These are phyloP conservation scores for Tenthredo mesomela DNA, from an alignment of 2,888 invertebrate species.

Conservation along the genomic window DNA sequence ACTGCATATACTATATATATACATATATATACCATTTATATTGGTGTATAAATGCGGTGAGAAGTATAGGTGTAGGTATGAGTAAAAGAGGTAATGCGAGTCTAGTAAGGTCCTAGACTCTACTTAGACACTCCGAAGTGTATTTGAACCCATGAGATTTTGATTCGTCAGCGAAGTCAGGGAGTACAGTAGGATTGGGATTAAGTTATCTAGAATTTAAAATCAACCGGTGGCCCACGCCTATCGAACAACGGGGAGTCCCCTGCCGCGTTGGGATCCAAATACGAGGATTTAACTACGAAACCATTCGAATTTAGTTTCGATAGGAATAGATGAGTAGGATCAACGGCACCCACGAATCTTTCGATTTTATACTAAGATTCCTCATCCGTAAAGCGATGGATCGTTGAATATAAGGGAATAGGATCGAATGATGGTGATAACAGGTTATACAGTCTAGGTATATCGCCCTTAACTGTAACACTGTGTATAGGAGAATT, in stretches of 20 bases:
- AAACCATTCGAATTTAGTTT: slow-evolving; percentile 51
- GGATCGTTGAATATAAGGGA: background rate
- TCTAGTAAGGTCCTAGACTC: background rate
- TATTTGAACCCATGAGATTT: slow-evolving; percentile 23
- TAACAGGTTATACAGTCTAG: slow-evolving; percentile 5
- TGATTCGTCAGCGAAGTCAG: slow-evolving; percentile 35
- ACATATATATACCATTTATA: background rate
- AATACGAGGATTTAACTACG: slow-evolving; percentile 34
- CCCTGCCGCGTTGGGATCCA: slow-evolving; percentile 40
- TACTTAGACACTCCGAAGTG: background rate
- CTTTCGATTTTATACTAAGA: slow-evolving; percentile 3
- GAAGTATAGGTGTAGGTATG: no score
- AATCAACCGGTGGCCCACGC: slow-evolving; percentile 52
- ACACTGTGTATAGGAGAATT: background rate
- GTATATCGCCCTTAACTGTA: slow-evolving; percentile 4
- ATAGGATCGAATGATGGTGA: slow-evolving; percentile 10
- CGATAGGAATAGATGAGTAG: slow-evolving; percentile 48
- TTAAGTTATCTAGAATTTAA: slow-evolving; percentile 53
- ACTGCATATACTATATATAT: background rate
- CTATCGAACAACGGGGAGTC: slow-evolving; percentile 49
- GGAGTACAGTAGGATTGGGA: slow-evolving; percentile 37
- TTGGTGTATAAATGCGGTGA: background rate
- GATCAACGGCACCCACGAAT: slow-evolving; percentile 49
- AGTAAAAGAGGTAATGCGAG: no score
- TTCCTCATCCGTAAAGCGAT: background rate